Conservation (phyloP, 2,888 invertebrate genomes). For the Andrena bicolor region DNA sequence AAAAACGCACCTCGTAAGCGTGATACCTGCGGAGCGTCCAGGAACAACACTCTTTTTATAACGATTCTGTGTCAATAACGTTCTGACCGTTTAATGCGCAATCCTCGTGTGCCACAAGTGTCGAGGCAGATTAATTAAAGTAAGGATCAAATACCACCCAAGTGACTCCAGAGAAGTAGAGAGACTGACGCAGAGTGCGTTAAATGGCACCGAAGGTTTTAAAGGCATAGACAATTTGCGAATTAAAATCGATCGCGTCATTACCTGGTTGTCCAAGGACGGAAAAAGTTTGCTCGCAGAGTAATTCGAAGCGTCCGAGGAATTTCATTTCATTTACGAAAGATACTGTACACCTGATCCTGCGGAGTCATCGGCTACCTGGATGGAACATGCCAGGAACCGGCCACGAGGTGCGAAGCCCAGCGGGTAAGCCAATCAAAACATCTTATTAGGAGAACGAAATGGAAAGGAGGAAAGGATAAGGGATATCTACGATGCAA, state of each 20-base stretch:
- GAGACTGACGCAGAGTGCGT: neutral
- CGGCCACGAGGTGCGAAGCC: slow-evolving; percentile 73
- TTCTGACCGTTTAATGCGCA: too few species aligned
- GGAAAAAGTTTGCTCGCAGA: neutral
- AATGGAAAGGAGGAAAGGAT: slow-evolving; percentile 47
- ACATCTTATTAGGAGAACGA: slow-evolving; percentile 73
- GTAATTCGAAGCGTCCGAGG: slow-evolving; percentile 16
- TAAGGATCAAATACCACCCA: neutral
- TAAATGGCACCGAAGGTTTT: slow-evolving; percentile 70
- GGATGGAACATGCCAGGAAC: slow-evolving; percentile 67
- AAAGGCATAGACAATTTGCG: slow-evolving; percentile 79
- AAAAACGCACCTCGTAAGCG: slow-evolving; percentile 45
- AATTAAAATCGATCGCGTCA: slow-evolving; percentile 79
- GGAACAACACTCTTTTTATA: slow-evolving; percentile 25
- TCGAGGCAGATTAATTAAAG: neutral
- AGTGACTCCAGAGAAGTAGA: neutral
- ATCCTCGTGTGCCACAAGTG: too few species aligned
- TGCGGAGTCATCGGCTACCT: slow-evolving; percentile 81
- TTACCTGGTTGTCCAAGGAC: too few species aligned
- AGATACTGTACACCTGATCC: slow-evolving; percentile 48
- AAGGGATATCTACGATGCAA: slow-evolving; percentile 51
- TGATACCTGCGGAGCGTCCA: slow-evolving; percentile 38
- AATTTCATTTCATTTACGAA: slow-evolving; percentile 48
- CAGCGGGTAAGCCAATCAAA: slow-evolving; percentile 76
- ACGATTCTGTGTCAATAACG: slow-evolving; percentile 20